phyloP scores from a whole-genome alignment of 2,888 invertebrate genomes.

The Diadegma fenestrale region DNA sequence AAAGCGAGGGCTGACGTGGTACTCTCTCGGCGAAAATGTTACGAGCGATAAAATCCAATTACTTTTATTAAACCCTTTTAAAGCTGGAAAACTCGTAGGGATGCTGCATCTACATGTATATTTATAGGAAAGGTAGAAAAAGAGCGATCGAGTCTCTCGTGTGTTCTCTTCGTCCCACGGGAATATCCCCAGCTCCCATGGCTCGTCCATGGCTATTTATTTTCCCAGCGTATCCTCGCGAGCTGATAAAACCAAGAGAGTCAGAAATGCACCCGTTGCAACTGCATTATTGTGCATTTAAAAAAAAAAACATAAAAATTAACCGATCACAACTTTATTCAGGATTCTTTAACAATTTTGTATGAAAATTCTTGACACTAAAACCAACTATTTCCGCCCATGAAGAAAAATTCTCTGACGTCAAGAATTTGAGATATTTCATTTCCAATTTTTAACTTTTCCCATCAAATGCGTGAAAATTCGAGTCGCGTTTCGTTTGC shows the following conservation, averaged over 20 bases:
- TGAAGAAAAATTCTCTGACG: too few relatives aligned
- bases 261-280: background rate
- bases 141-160: conserved; percentile 1
- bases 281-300: conserved; percentile 31
- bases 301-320: background rate
- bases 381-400: too few relatives aligned
- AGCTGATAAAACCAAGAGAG: conserved; percentile 21
- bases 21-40: conserved; percentile 40
- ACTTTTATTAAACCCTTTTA: conserved; percentile 71
- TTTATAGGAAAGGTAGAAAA: background rate
- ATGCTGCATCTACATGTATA: background rate
- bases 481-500: too few relatives aligned
- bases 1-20: background rate
- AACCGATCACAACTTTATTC: too few relatives aligned
- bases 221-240: conserved; percentile 40
- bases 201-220: conserved; percentile 66
- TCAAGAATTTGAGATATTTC: too few relatives aligned
- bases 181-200: conserved; percentile 8
- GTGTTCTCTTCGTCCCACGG: conserved; percentile 21
- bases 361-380: too few relatives aligned
- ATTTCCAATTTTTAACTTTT: too few relatives aligned
- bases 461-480: too few relatives aligned
- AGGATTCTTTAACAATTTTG: too few relatives aligned
- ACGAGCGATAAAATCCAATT: conserved; percentile 70
- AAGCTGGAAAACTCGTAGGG: conserved; percentile 43